These are phyloP conservation scores for Dasyurus viverrinus DNA, from an alignment of 2,113 vertebrate species.

Conservation along the genomic window DNA sequence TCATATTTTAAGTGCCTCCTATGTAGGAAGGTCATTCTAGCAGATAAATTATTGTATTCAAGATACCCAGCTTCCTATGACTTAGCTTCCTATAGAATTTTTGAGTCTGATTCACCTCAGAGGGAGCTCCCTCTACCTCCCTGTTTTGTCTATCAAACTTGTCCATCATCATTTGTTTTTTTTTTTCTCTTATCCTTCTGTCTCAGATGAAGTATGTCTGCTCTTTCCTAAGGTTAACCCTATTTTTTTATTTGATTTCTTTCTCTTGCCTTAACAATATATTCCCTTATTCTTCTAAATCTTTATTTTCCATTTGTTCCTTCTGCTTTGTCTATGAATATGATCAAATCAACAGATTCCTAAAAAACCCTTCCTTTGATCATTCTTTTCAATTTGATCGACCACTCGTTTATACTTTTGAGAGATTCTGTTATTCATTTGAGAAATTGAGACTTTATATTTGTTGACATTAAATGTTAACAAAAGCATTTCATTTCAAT, in stretches of 20 bases:
- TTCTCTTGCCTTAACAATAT: neutral
- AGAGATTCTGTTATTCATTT: neutral
- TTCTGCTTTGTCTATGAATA: neutral
- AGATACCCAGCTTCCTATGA: neutral
- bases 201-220: neutral
- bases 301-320: neutral
- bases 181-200: neutral
- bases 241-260: neutral
- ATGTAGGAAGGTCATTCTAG: neutral
- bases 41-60: neutral
- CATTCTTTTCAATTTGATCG: neutral
- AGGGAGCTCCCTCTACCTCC: neutral
- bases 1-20: neutral
- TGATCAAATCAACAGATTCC: neutral
- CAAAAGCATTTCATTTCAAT: neutral
- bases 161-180: neutral
- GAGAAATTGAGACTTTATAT: neutral
- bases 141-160: neutral
- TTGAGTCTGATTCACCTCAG: neutral
- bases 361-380: neutral
- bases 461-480: neutral
- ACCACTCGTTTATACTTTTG: neutral
- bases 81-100: neutral
- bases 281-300: neutral
- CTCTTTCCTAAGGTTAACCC: neutral